Evolutionary conservation across 1,140 invertebrate species (phyloP).

Genomic region (Drosophila repletoides): DNA sequence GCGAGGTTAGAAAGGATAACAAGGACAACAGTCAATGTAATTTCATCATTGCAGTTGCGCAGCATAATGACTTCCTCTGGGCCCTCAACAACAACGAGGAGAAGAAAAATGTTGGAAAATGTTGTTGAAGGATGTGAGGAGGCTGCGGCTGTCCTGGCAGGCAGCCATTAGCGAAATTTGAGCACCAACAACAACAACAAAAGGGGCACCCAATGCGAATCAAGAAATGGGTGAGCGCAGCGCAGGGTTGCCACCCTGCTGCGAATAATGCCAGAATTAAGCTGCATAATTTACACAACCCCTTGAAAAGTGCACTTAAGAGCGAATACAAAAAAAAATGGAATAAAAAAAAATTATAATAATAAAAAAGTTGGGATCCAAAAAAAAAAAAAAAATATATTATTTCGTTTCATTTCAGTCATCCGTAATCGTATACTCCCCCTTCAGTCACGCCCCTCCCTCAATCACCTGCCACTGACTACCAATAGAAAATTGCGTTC

Average conservation of each 20-base stretch:
- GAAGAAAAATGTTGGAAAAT: background rate
- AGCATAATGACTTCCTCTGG: slow-evolving; percentile 75
- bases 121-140: slow-evolving; percentile 7
- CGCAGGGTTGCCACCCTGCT: slow-evolving; percentile 31
- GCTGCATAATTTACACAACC: slow-evolving; percentile 80
- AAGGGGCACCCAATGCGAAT: slow-evolving; percentile 64
- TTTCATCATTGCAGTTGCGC: slow-evolving; percentile 74
- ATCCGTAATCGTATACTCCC: slow-evolving; percentile 18
- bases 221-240: slow-evolving; percentile 50
- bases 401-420: slow-evolving; percentile 38
- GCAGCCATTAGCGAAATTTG: slow-evolving; percentile 81
- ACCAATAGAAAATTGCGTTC: slow-evolving; percentile 73
- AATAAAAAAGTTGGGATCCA: slow-evolving; percentile 25
- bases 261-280: slow-evolving; percentile 62
- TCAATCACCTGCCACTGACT: slow-evolving; percentile 38
- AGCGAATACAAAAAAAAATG: slow-evolving; percentile 21
- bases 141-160: slow-evolving; percentile 48
- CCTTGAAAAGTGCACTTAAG: slow-evolving; percentile 74
- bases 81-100: slow-evolving; percentile 36
- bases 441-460: too few relatives aligned
- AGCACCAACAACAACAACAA: slow-evolving; percentile 47
- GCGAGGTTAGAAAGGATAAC: background rate
- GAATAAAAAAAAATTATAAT: slow-evolving; percentile 45
- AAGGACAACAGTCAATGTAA: slow-evolving; percentile 61
- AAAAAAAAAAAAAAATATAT: slow-evolving; percentile 23